Conservation (phyloP, 2,797 vertebrate genomes). For the Smutsia temminckii region DNA sequence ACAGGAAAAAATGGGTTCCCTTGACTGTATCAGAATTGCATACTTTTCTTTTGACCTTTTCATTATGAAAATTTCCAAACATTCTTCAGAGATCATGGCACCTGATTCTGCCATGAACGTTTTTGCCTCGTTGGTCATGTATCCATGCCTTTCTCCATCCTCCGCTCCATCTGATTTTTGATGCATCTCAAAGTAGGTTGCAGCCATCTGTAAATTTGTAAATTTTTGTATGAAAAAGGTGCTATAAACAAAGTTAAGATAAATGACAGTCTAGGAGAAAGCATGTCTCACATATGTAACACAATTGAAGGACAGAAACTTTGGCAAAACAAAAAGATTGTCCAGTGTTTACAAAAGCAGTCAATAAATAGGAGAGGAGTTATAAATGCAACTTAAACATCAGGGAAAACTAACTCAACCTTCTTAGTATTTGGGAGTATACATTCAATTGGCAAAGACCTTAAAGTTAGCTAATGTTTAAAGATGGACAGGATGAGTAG, state of each 20-base stretch:
- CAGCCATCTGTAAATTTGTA: not conserved
- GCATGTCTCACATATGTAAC: no score
- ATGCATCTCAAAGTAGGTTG: not conserved
- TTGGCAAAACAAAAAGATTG: not conserved
- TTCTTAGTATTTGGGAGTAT: not conserved
- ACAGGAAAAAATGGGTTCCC: not conserved
- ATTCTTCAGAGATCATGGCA: not conserved
- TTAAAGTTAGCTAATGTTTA: not conserved
- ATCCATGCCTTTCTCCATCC: not conserved
- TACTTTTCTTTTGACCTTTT: not conserved
- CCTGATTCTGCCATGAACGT: not conserved
- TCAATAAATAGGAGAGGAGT: not conserved
- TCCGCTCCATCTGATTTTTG: not conserved
- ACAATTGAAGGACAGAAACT: not conserved
- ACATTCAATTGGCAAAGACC: not conserved
- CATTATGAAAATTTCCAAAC: not conserved
- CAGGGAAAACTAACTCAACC: not conserved
- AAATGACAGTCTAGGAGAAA: not conserved
- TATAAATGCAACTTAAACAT: not conserved
- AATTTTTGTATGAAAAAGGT: not conserved
- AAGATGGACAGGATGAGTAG: not conserved
- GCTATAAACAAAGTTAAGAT: no score
- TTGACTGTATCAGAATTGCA: not conserved
- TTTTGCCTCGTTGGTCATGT: not conserved
- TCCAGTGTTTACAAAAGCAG: not conserved